phyloP scores from a whole-genome alignment of 2,888 invertebrate species.

The Anticlea derivata region DNA sequence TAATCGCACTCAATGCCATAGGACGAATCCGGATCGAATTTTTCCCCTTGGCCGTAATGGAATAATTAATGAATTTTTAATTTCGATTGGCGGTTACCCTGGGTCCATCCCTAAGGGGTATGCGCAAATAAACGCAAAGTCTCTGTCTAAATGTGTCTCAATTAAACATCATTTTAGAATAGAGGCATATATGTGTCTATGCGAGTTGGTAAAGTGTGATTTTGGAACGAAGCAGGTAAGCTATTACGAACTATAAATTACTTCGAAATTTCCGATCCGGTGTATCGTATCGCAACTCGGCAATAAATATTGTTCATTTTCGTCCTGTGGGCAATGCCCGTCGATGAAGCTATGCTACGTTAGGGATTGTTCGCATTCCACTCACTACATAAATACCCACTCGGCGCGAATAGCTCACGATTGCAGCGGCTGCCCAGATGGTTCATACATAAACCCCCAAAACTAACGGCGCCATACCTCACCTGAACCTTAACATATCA shows the following conservation, averaged over 20 bases:
- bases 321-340: constrained; percentile 68
- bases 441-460: constrained; percentile 32
- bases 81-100: constrained; percentile 34
- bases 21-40: constrained; percentile 49
- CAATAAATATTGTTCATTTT: constrained; percentile 79
- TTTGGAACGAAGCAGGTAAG: constrained; percentile 48
- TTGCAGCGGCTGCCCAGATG: constrained; percentile 38
- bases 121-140: constrained; percentile 23
- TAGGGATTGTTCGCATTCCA: constrained; percentile 39
- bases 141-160: constrained; percentile 11
- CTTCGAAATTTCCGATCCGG: constrained; percentile 69
- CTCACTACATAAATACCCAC: constrained; percentile 27
- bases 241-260: constrained; percentile 76
- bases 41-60: constrained; percentile 43
- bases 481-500: constrained; percentile 77
- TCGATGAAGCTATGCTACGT: constrained; percentile 59
- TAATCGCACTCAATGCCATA: constrained; percentile 48
- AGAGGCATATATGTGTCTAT: neutral
- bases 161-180: constrained; percentile 13
- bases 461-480: constrained; percentile 45
- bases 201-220: constrained; percentile 21
- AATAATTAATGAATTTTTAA: constrained; percentile 46
- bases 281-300: constrained; percentile 64
- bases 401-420: constrained; percentile 41
- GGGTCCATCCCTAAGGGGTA: constrained; percentile 14